Evolutionary conservation across 2,888 invertebrate species (phyloP).

Genomic region (Spialia ferax): DNA sequence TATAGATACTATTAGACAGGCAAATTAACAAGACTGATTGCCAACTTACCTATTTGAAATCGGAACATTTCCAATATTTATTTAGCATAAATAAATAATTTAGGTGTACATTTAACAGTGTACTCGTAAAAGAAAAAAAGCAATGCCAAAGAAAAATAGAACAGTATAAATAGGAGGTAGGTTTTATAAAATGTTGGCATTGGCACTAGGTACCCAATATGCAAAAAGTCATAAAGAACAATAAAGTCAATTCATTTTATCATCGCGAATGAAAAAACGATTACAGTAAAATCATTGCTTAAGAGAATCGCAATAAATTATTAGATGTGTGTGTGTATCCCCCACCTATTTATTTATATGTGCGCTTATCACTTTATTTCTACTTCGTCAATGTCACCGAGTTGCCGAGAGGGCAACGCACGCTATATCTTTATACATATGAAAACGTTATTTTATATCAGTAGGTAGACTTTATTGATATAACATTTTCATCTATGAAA

Average conservation of each 20-base stretch:
- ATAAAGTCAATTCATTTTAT: slow-evolving; percentile 16
- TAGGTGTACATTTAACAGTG: too few species aligned
- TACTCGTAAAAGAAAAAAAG: neutral
- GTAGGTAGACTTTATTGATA: slow-evolving; percentile 27
- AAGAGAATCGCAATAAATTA: slow-evolving; percentile 24
- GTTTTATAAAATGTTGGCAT: neutral
- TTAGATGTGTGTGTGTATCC: slow-evolving; percentile 45
- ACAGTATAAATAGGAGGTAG: neutral
- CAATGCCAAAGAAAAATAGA: neutral
- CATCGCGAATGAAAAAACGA: neutral
- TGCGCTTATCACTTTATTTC: slow-evolving; percentile 80
- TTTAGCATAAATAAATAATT: too few species aligned
- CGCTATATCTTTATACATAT: slow-evolving; percentile 70
- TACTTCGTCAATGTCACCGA: slow-evolving; percentile 84
- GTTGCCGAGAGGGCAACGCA: slow-evolving; percentile 82
- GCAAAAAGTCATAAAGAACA: slow-evolving; percentile 8
- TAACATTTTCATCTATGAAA: slow-evolving; percentile 55
- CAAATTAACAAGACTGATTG: too few species aligned
- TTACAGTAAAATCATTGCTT: slow-evolving; percentile 7
- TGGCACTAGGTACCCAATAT: neutral
- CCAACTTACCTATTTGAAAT: too few species aligned
- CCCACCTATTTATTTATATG: slow-evolving; percentile 66
- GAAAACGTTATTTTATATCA: slow-evolving; percentile 46
- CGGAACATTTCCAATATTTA: too few species aligned
- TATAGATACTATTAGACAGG: too few species aligned